A percentile compares a stretch with the other conserved stretches of the same genome.
These are phyloP conservation scores for Gadopsis bispinosus DNA, from an alignment of 2,797 vertebrate species.

Conservation along the genomic window DNA sequence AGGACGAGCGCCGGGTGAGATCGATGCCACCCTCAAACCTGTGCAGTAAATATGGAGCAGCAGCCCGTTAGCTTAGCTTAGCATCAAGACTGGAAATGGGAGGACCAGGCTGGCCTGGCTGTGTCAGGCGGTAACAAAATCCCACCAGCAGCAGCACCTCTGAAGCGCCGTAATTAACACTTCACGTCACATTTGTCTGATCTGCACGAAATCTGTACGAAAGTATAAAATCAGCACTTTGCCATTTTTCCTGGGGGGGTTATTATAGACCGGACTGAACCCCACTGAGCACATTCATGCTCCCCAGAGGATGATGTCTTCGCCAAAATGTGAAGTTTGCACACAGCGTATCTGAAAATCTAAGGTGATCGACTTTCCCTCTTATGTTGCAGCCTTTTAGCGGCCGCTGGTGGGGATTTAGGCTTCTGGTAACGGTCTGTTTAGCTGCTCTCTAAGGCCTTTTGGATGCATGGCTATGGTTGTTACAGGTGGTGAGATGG, in stretches of 20 bases:
- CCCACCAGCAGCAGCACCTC: too few relatives aligned
- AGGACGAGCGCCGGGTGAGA: neutral
- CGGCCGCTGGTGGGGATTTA: neutral
- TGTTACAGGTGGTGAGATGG: neutral
- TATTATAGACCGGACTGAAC: too few relatives aligned
- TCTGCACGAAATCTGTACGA: too few relatives aligned
- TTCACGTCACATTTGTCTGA: too few relatives aligned
- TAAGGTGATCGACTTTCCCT: neutral
- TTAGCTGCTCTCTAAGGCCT: conserved; percentile 16
- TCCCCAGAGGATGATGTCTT: neutral
- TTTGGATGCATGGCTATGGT: neutral
- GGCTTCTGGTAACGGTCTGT: neutral
- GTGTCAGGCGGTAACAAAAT: too few relatives aligned
- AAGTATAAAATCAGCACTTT: too few relatives aligned
- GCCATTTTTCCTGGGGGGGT: neutral
- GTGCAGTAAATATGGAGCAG: neutral
- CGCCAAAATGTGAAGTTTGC: too few relatives aligned
- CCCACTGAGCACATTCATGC: neutral
- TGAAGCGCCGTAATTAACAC: too few relatives aligned
- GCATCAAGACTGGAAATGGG: neutral
- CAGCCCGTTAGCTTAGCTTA: neutral
- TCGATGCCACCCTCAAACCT: too few relatives aligned
- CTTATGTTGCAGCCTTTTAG: neutral
- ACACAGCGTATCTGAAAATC: too few relatives aligned
- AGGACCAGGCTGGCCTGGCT: neutral